Evolutionary conservation across 2,797 vertebrate species (phyloP).

Genomic region (Acridotheres tristis): DNA sequence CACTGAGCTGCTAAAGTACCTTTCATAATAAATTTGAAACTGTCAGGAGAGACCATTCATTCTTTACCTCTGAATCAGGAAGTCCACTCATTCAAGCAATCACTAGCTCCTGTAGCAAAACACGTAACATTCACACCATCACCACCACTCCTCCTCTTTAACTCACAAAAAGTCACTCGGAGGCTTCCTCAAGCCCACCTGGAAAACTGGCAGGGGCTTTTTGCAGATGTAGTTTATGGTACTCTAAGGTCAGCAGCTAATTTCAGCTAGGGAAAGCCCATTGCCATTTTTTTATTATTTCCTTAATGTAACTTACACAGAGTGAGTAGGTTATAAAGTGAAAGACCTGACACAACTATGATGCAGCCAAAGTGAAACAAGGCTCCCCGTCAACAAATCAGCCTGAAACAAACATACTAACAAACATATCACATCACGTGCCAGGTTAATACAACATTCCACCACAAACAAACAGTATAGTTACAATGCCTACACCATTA

Average conservation of each 20-base stretch:
- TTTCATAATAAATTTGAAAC: slow-evolving; percentile 60
- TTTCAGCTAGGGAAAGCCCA: slow-evolving; percentile 48
- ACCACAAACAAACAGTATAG: background rate
- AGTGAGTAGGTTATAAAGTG: background rate
- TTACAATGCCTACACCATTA: background rate
- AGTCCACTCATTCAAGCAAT: slow-evolving; percentile 51
- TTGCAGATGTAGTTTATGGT: background rate
- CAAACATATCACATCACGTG: background rate
- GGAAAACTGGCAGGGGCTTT: slow-evolving; percentile 50
- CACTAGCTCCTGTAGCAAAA: background rate
- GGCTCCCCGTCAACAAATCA: background rate
- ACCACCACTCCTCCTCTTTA: background rate
- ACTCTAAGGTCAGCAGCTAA: slow-evolving; percentile 44
- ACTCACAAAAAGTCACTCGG: background rate
- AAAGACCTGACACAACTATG: background rate
- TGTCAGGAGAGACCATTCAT: slow-evolving; percentile 45
- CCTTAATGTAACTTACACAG: background rate
- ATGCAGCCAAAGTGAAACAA: background rate
- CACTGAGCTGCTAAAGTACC: background rate
- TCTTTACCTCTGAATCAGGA: slow-evolving; percentile 50
- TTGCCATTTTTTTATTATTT: slow-evolving; percentile 27
- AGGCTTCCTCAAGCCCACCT: slow-evolving; percentile 25
- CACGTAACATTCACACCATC: background rate
- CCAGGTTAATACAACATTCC: background rate
- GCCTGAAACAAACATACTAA: background rate